Conservation (phyloP, 1,140 invertebrate genomes). For the Dufourea novaeangliae region DNA sequence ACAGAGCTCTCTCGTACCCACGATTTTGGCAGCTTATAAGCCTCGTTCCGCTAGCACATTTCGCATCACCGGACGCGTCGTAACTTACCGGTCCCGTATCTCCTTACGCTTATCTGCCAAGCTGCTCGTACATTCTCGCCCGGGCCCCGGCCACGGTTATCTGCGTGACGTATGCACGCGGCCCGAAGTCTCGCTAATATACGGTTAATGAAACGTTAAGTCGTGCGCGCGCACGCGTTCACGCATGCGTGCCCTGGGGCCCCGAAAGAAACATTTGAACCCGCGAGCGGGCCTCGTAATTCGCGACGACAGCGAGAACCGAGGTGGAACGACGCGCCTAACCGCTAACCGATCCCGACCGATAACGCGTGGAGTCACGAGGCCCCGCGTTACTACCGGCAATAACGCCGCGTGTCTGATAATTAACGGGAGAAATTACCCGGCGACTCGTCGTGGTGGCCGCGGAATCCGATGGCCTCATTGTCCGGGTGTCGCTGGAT, state of each 20-base stretch:
- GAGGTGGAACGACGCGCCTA: neutral
- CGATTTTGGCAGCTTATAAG: constrained; percentile 65
- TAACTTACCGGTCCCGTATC: constrained; percentile 67
- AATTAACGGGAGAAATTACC: constrained; percentile 33
- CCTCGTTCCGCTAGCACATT: constrained; percentile 50
- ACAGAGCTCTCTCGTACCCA: constrained; percentile 9
- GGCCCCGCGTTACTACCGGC: neutral
- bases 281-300: constrained; percentile 17
- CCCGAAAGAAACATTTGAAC: constrained; percentile 34
- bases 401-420: neutral
- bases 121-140: constrained; percentile 59
- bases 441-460: constrained; percentile 1
- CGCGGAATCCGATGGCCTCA: constrained; percentile 23
- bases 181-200: constrained; percentile 66
- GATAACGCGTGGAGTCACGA: neutral
- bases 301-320: neutral
- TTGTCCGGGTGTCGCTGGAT: neutral
- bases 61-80: constrained; percentile 60
- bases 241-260: neutral
- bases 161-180: constrained; percentile 65
- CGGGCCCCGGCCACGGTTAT: constrained; percentile 55
- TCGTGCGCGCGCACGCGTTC: constrained; percentile 44
- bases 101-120: constrained; percentile 65
- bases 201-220: constrained; percentile 72
- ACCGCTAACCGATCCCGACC: neutral